Base-by-base conservation (phyloP, 92 coral and sea anemone species). In the Actinernus sp. region DNA sequence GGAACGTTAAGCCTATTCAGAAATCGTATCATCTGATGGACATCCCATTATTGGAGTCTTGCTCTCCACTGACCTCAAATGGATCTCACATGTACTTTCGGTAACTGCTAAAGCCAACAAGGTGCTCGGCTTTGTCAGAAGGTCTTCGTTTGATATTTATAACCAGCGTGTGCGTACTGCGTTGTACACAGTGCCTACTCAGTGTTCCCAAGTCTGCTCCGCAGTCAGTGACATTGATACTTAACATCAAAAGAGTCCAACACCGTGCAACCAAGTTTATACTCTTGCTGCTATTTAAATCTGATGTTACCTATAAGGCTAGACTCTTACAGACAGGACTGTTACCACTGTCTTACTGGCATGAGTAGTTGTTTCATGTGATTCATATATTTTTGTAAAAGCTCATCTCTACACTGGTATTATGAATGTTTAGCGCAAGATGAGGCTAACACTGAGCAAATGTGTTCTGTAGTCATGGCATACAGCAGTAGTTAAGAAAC, bases 161-260 rank as follows among this genome's bases (percentile, higher is more conserved):
- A n/a, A n/a, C n/a, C n/a, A n/a, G n/a, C n/a, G n/a, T 0, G 19
- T 28, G 2, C 78, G 78, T 8, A 45, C 13, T 17, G 26, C 58
- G 20, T 27, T 64, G 54, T 63, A 76, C 67, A 43, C 44, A n/a
- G 44, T 65, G 1, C 51, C 55, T 30, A 8, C 56, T 7, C 64
- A 76, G 13, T 64, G 71, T 34, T 30, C 65, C 20, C 74, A 64
- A 44, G 65, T 74, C 2, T 74, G 73, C 64, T 36, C 64, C 64
- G 34, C 64, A 62, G 38, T n/a, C 83, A 22, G 74, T 64, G 0
- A 17, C 30, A 26, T 31, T 63, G 14, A 43, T 76, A 19, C 57
- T 14, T 33, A 49, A 31, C 0, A 14, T 63, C 12, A 55, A 63
- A 33, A 47, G 57, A 29, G 26, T 63, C 0, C 41, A 61, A 30